A percentile compares a stretch with the other conserved stretches of the same genome.
Conservation (phyloP, 1,140 invertebrate genomes). For the Nasonia longicornis region DNA sequence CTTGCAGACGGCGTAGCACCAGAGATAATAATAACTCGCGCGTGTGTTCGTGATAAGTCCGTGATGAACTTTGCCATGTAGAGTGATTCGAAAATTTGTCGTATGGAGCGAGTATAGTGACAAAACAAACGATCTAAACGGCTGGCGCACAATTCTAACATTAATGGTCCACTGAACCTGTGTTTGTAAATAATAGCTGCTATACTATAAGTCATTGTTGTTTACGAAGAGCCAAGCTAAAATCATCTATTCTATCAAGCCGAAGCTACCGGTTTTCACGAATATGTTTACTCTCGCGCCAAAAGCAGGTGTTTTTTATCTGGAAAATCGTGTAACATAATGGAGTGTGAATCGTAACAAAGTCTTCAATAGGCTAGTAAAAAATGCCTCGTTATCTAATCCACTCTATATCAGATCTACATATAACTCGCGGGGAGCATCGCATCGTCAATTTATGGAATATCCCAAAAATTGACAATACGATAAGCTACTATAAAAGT, state of each 20-base stretch:
- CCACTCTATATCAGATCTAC: too few species aligned
- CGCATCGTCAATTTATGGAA: not conserved
- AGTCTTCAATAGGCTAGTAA: not conserved
- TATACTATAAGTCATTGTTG: too few species aligned
- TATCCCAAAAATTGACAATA: not conserved
- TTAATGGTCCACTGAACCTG: too few species aligned
- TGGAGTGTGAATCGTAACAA: not conserved
- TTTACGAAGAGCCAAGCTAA: too few species aligned
- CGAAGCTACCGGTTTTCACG: not conserved
- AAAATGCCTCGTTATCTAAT: too few species aligned
- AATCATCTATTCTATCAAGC: too few species aligned
- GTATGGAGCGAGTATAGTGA: not conserved
- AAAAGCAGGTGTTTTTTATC: not conserved
- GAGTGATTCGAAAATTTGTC: not conserved
- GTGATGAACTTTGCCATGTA: not conserved
- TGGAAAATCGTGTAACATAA: not conserved
- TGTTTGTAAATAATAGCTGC: too few species aligned
- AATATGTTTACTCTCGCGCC: not conserved
- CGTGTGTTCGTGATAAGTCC: not conserved
- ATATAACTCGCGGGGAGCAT: too few species aligned
- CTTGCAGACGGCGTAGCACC: not conserved
- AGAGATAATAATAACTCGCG: not conserved
- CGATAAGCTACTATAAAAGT: not conserved
- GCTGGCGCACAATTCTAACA: too few species aligned
- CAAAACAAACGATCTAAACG: too few species aligned